Evolutionary conservation across 23 tunicate genomes (phyloP).

Genomic region (Halocynthia roretzi): DNA sequence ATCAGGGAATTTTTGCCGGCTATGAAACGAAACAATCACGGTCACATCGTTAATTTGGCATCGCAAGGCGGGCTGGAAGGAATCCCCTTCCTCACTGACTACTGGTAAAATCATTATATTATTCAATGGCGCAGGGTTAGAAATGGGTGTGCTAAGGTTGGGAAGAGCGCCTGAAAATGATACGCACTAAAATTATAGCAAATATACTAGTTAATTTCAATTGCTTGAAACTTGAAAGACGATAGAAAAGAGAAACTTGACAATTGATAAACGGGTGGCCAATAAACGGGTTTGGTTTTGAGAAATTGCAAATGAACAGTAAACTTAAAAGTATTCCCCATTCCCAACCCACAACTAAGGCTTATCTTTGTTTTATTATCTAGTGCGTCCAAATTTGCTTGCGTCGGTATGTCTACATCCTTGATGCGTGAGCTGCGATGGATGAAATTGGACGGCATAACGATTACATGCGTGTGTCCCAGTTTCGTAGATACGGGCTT

Average conservation of each 20-base stretch:
- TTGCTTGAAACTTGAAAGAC: too few relatives aligned
- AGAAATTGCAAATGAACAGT: too few relatives aligned
- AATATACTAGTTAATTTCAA: too few relatives aligned
- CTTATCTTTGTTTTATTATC: too few relatives aligned
- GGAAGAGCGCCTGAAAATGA: too few relatives aligned
- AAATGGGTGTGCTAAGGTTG: too few relatives aligned
- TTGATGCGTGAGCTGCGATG: conserved; percentile 20
- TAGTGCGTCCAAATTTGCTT: conserved; percentile 14
- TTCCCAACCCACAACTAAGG: too few relatives aligned
- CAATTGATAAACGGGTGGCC: not conserved
- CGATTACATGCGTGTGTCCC: conserved; percentile 18
- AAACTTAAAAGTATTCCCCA: too few relatives aligned
- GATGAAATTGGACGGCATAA: conserved; percentile 16
- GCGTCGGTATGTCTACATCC: conserved; percentile 11
- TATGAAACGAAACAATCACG: conserved; percentile 71
- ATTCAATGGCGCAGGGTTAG: not conserved
- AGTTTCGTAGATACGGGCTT: conserved; percentile 21
- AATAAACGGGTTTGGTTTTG: too few relatives aligned
- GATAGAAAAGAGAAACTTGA: not conserved
- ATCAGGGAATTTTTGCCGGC: conserved; percentile 65
- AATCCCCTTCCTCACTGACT: conserved; percentile 35
- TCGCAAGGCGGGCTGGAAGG: conserved; percentile 33
- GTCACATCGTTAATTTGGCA: conserved; percentile 59
- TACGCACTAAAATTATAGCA: too few relatives aligned
- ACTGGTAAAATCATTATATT: conserved; percentile 28